phyloP scores from a whole-genome alignment of 2,113 vertebrate genomes.

The Notiomystis cincta region DNA sequence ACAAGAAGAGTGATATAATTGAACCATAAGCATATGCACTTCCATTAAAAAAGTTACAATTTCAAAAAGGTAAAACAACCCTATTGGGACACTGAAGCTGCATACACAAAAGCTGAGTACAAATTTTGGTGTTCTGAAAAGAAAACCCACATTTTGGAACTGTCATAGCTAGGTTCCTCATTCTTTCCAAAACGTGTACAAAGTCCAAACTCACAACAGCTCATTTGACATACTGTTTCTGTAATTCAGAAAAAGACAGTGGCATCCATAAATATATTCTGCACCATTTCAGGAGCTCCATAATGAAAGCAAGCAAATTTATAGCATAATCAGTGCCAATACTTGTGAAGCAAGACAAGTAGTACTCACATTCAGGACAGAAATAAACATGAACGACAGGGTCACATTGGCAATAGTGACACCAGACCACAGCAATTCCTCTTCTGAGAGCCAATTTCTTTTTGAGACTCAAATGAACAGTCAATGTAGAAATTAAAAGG shows the following conservation, averaged over 20 bases:
- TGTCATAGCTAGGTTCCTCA: not conserved
- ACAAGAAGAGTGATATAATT: not conserved
- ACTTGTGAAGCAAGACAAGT: not conserved
- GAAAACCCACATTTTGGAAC: not conserved
- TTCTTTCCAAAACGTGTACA: not conserved
- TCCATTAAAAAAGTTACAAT: not conserved
- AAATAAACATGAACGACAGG: fast-evolving
- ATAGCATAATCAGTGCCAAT: not conserved
- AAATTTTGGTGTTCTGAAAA: not conserved
- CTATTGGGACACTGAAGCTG: not conserved
- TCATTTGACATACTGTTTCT: not conserved
- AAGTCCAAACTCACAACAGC: not conserved
- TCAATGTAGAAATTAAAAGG: not conserved
- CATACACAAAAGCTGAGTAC: not conserved
- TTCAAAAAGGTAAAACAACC: not conserved
- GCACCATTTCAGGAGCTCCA: not conserved
- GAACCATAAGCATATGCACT: not conserved
- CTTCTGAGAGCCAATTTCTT: not conserved
- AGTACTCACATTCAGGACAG: not conserved
- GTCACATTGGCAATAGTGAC: not conserved
- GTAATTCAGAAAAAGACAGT: not conserved
- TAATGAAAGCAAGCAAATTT: not conserved
- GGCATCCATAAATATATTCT: not conserved
- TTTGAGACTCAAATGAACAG: not conserved
- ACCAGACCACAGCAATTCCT: not conserved